A percentile compares a stretch with the other conserved stretches of the same genome.
These are phyloP conservation scores for Pseudonaja textilis DNA, from an alignment of 2,113 vertebrate genomes.

Conservation along the genomic window DNA sequence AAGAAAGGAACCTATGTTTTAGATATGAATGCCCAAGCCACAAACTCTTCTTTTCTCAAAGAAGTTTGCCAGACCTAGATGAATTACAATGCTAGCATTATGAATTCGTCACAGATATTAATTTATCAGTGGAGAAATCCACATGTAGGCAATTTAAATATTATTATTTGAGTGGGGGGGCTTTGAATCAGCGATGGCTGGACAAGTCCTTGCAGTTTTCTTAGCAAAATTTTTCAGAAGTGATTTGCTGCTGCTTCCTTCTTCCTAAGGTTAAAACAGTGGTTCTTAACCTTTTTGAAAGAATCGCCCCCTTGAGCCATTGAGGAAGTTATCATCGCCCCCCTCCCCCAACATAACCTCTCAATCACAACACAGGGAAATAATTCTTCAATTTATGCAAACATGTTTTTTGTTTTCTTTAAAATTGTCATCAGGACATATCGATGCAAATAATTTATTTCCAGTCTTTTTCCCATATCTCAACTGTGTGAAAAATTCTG, in stretches of 20 bases:
- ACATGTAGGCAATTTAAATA: not conserved
- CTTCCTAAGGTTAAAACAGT: not conserved
- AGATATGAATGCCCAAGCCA: not conserved
- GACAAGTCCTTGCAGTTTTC: not conserved
- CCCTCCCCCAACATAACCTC: too few relatives aligned
- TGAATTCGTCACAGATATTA: not conserved
- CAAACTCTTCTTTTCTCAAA: not conserved
- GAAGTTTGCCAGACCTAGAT: not conserved
- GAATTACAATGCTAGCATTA: not conserved
- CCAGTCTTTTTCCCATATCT: too few relatives aligned
- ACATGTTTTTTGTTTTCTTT: too few relatives aligned
- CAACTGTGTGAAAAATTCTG: too few relatives aligned
- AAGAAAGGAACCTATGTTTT: not conserved
- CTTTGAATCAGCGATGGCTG: not conserved
- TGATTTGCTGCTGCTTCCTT: not conserved
- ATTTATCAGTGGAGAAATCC: not conserved
- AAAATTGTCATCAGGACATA: too few relatives aligned
- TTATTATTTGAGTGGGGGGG: not conserved
- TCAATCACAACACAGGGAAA: too few relatives aligned
- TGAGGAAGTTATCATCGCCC: too few relatives aligned
- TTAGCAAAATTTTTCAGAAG: not conserved
- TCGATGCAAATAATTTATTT: too few relatives aligned
- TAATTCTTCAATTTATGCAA: too few relatives aligned
- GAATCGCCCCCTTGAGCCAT: too few relatives aligned
- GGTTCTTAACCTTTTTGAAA: too few relatives aligned